phyloP scores from a whole-genome alignment of 2,888 invertebrate genomes.

The Lysandra bellargus region DNA sequence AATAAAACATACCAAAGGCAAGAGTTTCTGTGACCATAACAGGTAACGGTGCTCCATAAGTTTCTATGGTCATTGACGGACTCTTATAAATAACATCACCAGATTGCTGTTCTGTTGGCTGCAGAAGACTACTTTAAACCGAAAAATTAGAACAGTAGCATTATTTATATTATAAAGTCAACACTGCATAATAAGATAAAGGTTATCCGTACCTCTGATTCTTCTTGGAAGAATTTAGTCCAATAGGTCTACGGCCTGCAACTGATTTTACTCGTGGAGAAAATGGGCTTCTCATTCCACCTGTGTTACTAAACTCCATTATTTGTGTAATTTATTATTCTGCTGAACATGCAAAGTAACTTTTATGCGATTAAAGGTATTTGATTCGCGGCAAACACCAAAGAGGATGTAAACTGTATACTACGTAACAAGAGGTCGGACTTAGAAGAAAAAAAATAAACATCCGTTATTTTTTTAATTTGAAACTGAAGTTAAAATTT shows the following conservation, averaged over 20 bases:
- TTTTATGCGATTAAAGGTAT: too few relatives aligned
- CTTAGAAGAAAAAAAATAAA: too few relatives aligned
- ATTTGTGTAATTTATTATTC: conserved; percentile 36
- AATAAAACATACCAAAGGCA: conserved; percentile 84
- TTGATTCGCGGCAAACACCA: too few relatives aligned
- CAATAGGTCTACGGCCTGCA: conserved; percentile 60
- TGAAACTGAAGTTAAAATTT: too few relatives aligned
- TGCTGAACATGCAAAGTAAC: not conserved
- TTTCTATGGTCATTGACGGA: conserved; percentile 86
- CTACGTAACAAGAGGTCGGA: too few relatives aligned
- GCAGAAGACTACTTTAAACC: conserved; percentile 57
- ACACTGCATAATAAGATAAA: not conserved
- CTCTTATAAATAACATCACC: conserved; percentile 89
- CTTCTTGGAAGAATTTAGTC: conserved; percentile 61
- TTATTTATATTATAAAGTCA: not conserved
- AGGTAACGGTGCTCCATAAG: conserved; percentile 90
- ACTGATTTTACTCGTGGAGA: conserved; percentile 69
- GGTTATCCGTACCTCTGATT: conserved; percentile 55
- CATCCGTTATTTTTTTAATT: too few relatives aligned
- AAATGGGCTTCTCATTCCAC: conserved; percentile 70
- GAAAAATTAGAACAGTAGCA: not conserved
- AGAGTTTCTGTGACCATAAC: conserved; percentile 94
- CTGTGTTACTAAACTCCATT: conserved; percentile 68
- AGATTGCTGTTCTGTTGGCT: conserved; percentile 57
- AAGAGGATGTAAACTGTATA: too few relatives aligned